Evolutionary conservation across 1,140 invertebrate species (phyloP).

Genomic region (Drosophila lacertosa): DNA sequence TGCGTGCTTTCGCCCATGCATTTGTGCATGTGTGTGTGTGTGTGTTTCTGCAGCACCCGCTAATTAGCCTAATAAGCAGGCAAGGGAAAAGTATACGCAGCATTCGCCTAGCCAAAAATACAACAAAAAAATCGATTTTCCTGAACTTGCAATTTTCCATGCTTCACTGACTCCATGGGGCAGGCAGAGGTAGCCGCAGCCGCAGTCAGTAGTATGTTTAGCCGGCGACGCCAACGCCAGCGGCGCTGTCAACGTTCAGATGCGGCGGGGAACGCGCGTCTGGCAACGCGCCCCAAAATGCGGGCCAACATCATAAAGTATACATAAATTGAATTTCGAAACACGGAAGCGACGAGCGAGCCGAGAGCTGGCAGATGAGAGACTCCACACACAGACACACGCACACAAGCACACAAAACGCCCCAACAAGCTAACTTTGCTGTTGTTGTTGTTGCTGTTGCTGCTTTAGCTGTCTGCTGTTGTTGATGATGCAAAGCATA

Average conservation of each 20-base stretch:
- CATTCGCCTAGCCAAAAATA: slow-evolving; percentile 45
- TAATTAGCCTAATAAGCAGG: slow-evolving; percentile 48
- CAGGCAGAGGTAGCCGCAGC: slow-evolving; percentile 18
- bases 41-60: slow-evolving; percentile 15
- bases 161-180: slow-evolving; percentile 63
- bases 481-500: slow-evolving; percentile 49
- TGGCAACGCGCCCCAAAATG: slow-evolving; percentile 35
- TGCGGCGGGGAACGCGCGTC: slow-evolving; percentile 44
- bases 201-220: slow-evolving; percentile 3
- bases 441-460: slow-evolving; percentile 33
- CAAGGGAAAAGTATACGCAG: slow-evolving; percentile 1
- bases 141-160: slow-evolving; percentile 76
- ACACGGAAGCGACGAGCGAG: slow-evolving; percentile 64
- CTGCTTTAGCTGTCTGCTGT: slow-evolving; percentile 41
- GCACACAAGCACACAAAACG: slow-evolving; percentile 19
- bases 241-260: slow-evolving; percentile 25
- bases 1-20: slow-evolving; percentile 1
- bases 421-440: slow-evolving; percentile 38
- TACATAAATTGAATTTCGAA: slow-evolving; percentile 81
- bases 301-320: slow-evolving; percentile 66
- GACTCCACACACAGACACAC: slow-evolving; percentile 24
- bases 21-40: slow-evolving; percentile 1
- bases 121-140: slow-evolving; percentile 77
- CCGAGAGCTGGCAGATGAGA: slow-evolving; percentile 35
- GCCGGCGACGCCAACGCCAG: slow-evolving; percentile 23